Conservation (phyloP, 2,113 vertebrate species). For the Chloroceryle aenea region DNA sequence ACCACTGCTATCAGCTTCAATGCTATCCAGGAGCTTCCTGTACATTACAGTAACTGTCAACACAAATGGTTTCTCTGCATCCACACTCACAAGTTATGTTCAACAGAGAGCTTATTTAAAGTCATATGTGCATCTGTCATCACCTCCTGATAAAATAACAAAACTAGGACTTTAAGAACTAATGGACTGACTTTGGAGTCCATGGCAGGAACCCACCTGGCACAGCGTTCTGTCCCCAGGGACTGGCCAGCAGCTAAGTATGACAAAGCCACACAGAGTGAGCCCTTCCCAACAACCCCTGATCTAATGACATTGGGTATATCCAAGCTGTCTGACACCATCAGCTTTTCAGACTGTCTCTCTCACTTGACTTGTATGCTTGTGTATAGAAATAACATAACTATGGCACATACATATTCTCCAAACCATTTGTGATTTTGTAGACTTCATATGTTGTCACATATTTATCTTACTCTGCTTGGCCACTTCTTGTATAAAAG, state of each 20-base stretch:
- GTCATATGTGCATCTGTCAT: not conserved
- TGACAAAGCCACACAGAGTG: not conserved
- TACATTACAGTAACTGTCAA: not conserved
- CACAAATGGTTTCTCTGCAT: not conserved
- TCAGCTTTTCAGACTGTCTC: not conserved
- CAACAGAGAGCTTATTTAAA: not conserved
- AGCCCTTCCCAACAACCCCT: not conserved
- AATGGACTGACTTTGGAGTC: not conserved
- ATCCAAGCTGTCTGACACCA: not conserved
- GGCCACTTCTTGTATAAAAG: not conserved
- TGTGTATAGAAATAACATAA: rapidly evolving
- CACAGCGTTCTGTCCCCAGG: not conserved
- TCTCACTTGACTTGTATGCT: not conserved
- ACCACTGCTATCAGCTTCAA: not conserved
- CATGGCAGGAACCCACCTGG: rapidly evolving
- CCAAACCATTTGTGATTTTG: not conserved
- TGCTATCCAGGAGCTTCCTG: not conserved
- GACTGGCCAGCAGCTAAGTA: rapidly evolving
- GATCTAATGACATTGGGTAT: not conserved
- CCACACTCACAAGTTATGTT: not conserved
- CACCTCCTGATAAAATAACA: not conserved
- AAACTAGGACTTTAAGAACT: not conserved
- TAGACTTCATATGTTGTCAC: not conserved
- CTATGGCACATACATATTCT: not conserved
- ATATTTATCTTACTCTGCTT: not conserved